These are phyloP conservation scores for Drosophila melanogaster DNA, from an alignment of 1,140 invertebrate species.

Conservation along the genomic window Release_6_plus_ISO1_MT NT_037436.4:19991001-19991500, in stretches of 20 bases:
- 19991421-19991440: too few species aligned
- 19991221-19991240: constrained; percentile 49
- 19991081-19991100: constrained; percentile 1
- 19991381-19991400: too few species aligned
- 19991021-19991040: background rate
- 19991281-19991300: constrained; percentile 23
- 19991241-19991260: constrained; percentile 34
- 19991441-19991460: too few species aligned
- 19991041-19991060: background rate
- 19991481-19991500: too few species aligned
- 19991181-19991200: constrained; percentile 71
- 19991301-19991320: constrained; percentile 33
- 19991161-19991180: constrained; percentile 75
- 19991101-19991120: constrained; percentile 17
- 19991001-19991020: background rate
- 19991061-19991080: background rate
- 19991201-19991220: constrained; percentile 49
- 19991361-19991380: background rate
- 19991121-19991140: constrained; percentile 20
- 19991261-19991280: constrained; percentile 26
- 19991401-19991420: too few species aligned
- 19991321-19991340: constrained; percentile 37
- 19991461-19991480: too few species aligned
- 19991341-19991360: background rate
- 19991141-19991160: constrained; percentile 69